phyloP scores from a whole-genome alignment of 2,888 invertebrate species.

The Nymphalis polychloros region DNA sequence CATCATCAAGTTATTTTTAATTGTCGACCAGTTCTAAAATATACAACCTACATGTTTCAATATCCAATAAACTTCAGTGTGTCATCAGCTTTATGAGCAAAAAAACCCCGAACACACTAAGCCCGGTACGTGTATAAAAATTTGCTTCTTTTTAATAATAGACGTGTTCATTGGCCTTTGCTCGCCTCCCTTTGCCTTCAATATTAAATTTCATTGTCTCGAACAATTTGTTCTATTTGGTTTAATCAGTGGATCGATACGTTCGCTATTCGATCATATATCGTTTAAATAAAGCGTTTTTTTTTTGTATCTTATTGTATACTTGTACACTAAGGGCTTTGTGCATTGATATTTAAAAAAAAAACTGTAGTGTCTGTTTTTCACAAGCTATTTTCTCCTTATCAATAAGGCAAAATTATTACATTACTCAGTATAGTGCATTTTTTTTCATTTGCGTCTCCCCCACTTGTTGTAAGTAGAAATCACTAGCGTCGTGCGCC shows the following conservation, averaged over 20 bases:
- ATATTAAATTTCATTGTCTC: constrained; percentile 38
- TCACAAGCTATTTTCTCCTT: too few species aligned
- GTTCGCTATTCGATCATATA: constrained; percentile 25
- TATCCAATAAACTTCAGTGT: not conserved
- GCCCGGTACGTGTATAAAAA: constrained; percentile 21
- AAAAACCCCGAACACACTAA: constrained; percentile 6
- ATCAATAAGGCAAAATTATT: too few species aligned
- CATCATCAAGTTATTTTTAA: too few species aligned
- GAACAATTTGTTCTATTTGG: constrained; percentile 35
- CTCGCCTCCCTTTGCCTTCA: constrained; percentile 21
- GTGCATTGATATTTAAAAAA: not conserved
- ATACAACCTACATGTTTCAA: not conserved
- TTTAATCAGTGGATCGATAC: constrained; percentile 23
- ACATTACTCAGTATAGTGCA: too few species aligned
- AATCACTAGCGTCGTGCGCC: too few species aligned
- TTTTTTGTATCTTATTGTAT: not conserved
- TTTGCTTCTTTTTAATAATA: constrained; percentile 34
- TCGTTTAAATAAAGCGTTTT: constrained; percentile 2
- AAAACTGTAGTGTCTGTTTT: too few species aligned
- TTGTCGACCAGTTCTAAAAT: too few species aligned
- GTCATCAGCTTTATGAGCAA: not conserved
- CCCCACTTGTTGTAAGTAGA: too few species aligned
- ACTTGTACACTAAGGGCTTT: not conserved
- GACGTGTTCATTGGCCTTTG: constrained; percentile 31
- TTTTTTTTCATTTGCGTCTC: too few species aligned